Evolutionary conservation across 2,797 vertebrate species (phyloP), one percentile per base, ranked within the genome.

Genomic region (Orientallactaga sibirica): DNA sequence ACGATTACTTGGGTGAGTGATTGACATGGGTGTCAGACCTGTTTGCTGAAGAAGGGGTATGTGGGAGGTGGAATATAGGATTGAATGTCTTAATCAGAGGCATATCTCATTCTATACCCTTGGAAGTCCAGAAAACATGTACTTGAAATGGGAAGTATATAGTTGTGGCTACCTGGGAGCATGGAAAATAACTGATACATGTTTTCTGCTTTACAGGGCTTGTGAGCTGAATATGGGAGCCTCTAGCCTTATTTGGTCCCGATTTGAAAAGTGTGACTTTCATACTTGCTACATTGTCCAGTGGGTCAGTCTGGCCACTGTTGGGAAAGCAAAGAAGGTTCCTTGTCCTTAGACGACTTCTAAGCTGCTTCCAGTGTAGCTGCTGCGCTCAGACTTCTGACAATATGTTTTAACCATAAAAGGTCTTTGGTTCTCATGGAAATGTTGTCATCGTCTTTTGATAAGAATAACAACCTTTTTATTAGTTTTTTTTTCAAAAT

Each of bases 1-100:
- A 99, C 18, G 99, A 99, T 95, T 99, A 99, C 96, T 97, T 99
- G 86, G 99, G 99, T 99, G 95, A 98, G 99, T 98, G 20, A 64
- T 41, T 43, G 24, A 7, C 52, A 4, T n/a, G 0, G 22, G 1
- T 67, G 10, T 24, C 29, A 25, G 41, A n/a, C 22, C 37, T 74
- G 4, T 15, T 80, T 33, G 43, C 76, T 58, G 58, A 41, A 77
- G 85, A 25, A 48, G 9, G 10, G 74, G 14, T n/a, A 11, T 77
- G 43, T 52, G 11, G 37, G 12, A 10, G 18, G 5, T 62, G 7
- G 27, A 52, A 14, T 33, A 7, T 10, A 82, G 64, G 16, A 62
- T 58, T 33, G 55, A 27, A 33, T 55, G 71, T 33, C 48, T 1
- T 25, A 83, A 81, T 58, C 20, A 14, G 76, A 74, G 43, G 66